A percentile compares a stretch with the other conserved stretches of the same genome.
Evolutionary conservation across 2,113 vertebrate genomes (phyloP).

Genomic region (Syrmaticus mikado): DNA sequence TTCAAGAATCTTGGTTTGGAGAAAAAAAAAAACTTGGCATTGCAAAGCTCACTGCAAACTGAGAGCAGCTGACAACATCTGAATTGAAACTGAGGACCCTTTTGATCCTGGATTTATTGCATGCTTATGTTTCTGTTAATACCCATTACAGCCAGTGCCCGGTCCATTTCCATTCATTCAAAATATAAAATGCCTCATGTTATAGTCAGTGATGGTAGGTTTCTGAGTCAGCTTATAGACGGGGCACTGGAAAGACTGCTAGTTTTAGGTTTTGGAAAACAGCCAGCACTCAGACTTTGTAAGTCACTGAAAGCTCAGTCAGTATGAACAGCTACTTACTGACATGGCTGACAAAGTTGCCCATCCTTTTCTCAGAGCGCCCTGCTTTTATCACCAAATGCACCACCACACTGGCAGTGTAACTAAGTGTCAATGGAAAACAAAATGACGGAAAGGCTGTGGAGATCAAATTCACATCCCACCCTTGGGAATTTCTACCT

Average conservation of each 20-base stretch:
- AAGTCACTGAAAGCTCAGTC: not conserved
- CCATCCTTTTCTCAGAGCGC: not conserved
- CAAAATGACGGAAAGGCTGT: not conserved
- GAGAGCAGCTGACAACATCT: not conserved
- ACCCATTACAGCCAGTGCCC: not conserved
- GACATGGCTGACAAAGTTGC: not conserved
- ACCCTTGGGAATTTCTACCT: not conserved
- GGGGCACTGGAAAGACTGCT: not conserved
- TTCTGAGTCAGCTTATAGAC: not conserved
- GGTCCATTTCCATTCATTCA: not conserved
- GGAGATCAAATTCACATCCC: not conserved
- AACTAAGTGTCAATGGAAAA: not conserved
- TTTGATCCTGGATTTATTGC: not conserved
- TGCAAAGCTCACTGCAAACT: not conserved
- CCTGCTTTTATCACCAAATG: fast-evolving
- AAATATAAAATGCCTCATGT: not conserved
- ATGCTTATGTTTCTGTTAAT: not conserved
- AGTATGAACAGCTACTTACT: not conserved
- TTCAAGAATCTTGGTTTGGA: not conserved
- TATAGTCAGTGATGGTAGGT: not conserved
- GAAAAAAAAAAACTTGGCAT: not conserved
- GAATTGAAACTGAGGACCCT: not conserved
- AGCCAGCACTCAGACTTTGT: not conserved
- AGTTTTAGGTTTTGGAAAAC: not conserved
- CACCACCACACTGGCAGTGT: fast-evolving